Base-by-base conservation (phyloP, 1,140 invertebrate genomes). In the Drosophila azteca region DNA sequence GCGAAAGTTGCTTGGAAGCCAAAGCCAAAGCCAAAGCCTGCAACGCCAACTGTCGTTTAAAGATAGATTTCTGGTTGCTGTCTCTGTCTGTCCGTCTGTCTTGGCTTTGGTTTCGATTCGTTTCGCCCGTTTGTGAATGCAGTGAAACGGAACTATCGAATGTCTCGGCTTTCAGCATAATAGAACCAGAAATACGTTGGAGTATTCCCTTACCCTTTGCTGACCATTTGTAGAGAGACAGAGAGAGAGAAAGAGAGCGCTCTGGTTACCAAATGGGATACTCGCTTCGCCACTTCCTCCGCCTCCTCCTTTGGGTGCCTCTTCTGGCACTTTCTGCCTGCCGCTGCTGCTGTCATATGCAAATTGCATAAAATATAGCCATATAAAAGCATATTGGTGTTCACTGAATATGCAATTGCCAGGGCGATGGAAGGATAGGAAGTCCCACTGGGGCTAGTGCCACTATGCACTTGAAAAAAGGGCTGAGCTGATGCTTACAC, bases 291-390 rank as follows among this genome's bases (percentile, higher is more conserved):
- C 35, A 48, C 3, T 46, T 52, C n/a, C 31, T n/a, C 13, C 5
- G 0, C 26, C 35, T 9, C 4, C 0, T 49, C 51, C 20, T 22
- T 20, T 39, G 20, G 31, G 24, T 31, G 63, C 59, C 59, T 44
- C 51, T 61, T 66, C 55, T 59, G 57, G 31, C 50, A 50, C 50
- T 62, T 70, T 78, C 70, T 26, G 24, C 24, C 29, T 29, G 29
- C 29, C 3, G 26, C 26, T 85, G 66, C 63, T 78, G 72, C 45
- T 66, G 71, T 59, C 77, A 80, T 39, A 39, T 84, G 80, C 76
- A 84, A 84, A 84, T 84, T 85, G 82, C 82, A 85, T 88, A 87
- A 87, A 85, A 88, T 87, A 85, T 85, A 68, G 69, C 82, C 70
- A 80, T 69, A 88, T 87, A 85, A 87, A 76, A 85, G 78, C 82